These are phyloP conservation scores for Sminthurides aquaticus DNA, from an alignment of 2,888 invertebrate species.

Conservation along the genomic window DNA sequence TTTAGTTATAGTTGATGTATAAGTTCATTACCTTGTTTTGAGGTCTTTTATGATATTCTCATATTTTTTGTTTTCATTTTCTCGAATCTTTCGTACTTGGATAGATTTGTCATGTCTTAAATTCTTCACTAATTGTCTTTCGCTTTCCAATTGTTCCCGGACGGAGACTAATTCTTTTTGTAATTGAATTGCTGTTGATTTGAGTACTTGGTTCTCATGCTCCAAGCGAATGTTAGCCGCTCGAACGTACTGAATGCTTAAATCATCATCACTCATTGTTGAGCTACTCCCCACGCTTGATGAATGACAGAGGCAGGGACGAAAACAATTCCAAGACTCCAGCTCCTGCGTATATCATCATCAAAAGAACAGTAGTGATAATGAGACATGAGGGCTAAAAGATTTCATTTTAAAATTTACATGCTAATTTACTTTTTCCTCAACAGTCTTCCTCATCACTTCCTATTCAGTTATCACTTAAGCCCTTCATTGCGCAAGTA, in stretches of 20 bases:
- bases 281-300: too few species aligned
- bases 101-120: conserved; percentile 15
- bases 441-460: too few species aligned
- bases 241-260: conserved; percentile 25
- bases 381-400: too few species aligned
- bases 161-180: conserved; percentile 26
- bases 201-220: conserved; percentile 28
- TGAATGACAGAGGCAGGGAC: neutral
- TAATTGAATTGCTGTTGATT: conserved; percentile 24
- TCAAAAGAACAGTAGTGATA: neutral
- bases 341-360: neutral
- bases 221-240: conserved; percentile 32
- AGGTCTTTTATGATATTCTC: conserved; percentile 22
- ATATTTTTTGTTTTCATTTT: conserved; percentile 23
- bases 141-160: conserved; percentile 24
- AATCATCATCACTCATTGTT: too few species aligned
- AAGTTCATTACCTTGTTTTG: conserved; percentile 25
- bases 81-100: conserved; percentile 18
- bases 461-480: too few species aligned
- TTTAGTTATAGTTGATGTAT: neutral
- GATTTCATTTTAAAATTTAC: too few species aligned
- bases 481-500: too few species aligned
- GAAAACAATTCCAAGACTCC: conserved; percentile 21
- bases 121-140: conserved; percentile 17
- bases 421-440: too few species aligned